Base-by-base conservation (phyloP, 1,140 invertebrate species). In the Wiebesia pumilae region DNA sequence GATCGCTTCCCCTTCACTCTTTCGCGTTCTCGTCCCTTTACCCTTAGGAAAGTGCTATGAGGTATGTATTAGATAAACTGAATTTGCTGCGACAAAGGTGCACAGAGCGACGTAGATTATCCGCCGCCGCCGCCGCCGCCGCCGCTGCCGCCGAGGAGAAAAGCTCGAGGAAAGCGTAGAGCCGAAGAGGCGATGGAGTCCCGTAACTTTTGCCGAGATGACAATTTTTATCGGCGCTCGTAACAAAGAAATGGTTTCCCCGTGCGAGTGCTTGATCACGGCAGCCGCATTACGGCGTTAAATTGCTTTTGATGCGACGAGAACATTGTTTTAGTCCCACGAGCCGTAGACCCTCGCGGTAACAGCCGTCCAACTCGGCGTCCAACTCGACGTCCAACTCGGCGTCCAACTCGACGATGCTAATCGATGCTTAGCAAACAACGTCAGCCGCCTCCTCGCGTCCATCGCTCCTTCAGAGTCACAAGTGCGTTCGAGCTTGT, bases 391-490 rank as follows among this genome's bases (percentile, higher is more conserved):
- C 1, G 89, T 84, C 4, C 47, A 30, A 80, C 78, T 62, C 43
- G 7, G 71, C 38, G 51, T 14, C 21, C 38, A 19, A 6, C 6
- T 9, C 19, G 19, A 38, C 82, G 43, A 2, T 89, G 90, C 90
- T 92, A 92, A 92, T 93, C 91, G 90, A 93, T 93, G 91, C 87
- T 92, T 90, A 87, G 90, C 91, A 90, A 92, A 92, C 91, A 92
- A 89, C 89, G 85, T 33, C 14, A 16, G 43, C 43, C 43, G 24
- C 19, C n/a, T 30, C n/a, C 73, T 47, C 35, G 71, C 35, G 9
- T 1, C 35, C 71, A 38, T 24, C 33, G 7, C 7, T 27, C 81
- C 58, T 40, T 62, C n/a, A 51, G 75, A 79, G 40, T 78, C 75
- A 67, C n/a, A 79, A 92, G 91, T 92, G 91, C 90, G 89, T 93